Evolutionary conservation across 2,797 vertebrate genomes (phyloP).

Genomic region (Leucoraja ocellata): DNA sequence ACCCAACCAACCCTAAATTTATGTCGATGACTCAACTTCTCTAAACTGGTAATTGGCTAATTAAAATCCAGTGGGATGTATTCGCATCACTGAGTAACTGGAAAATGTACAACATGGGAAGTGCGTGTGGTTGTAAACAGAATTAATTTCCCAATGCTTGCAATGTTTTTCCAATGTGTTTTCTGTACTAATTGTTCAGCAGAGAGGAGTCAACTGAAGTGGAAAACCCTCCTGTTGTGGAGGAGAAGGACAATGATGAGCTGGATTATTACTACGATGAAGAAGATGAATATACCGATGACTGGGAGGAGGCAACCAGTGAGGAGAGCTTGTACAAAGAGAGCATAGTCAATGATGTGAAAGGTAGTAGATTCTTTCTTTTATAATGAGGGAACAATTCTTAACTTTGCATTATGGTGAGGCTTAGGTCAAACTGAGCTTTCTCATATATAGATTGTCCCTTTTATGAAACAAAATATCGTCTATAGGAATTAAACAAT

Average conservation of each 20-base stretch:
- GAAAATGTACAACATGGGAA: not conserved
- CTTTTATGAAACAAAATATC: not conserved
- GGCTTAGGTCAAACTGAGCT: not conserved
- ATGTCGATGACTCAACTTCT: not conserved
- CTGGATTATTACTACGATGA: constrained; percentile 68
- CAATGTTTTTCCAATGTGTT: not conserved
- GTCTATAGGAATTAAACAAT: not conserved
- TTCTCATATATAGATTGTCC: not conserved
- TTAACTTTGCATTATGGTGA: not conserved
- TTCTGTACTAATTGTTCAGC: not conserved
- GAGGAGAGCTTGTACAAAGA: constrained; percentile 60
- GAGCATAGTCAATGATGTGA: constrained; percentile 71
- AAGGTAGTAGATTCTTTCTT: constrained; percentile 63
- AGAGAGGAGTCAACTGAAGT: constrained; percentile 51
- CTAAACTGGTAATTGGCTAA: too few relatives aligned
- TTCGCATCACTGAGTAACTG: not conserved
- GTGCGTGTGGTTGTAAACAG: not conserved
- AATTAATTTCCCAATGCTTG: not conserved
- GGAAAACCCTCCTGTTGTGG: constrained; percentile 68
- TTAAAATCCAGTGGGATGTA: not conserved
- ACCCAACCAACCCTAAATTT: not conserved
- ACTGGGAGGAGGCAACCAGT: constrained; percentile 58
- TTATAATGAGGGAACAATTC: not conserved
- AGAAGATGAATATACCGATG: constrained; percentile 67
- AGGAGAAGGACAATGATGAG: constrained; percentile 64